phyloP scores from a whole-genome alignment of 2,888 invertebrate species.

The Meandrusa payeni region DNA sequence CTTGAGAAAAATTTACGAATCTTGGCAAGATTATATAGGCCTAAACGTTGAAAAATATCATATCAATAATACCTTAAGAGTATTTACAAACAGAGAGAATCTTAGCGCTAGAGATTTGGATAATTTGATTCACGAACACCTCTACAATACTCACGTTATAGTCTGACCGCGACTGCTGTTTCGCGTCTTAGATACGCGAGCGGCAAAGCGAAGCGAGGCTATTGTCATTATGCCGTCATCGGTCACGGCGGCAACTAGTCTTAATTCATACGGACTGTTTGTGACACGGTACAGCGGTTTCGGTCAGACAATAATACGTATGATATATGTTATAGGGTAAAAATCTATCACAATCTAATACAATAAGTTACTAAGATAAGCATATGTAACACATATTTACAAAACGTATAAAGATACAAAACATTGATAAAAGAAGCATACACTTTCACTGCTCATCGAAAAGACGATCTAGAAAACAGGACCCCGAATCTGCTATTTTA shows the following conservation, averaged over 20 bases:
- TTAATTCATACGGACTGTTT: too few species aligned
- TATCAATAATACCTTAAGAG: conserved; percentile 34
- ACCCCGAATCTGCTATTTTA: too few species aligned
- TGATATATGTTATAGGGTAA: conserved; percentile 41
- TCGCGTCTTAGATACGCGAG: too few species aligned
- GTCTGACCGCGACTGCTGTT: too few species aligned
- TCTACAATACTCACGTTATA: too few species aligned
- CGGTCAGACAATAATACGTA: too few species aligned
- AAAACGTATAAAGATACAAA: conserved; percentile 15
- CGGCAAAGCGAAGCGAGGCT: too few species aligned
- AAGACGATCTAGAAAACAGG: conserved; percentile 15
- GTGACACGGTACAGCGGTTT: too few species aligned
- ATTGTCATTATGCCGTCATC: too few species aligned
- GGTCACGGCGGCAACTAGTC: too few species aligned
- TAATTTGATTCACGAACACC: conserved; percentile 27
- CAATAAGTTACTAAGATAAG: conserved; percentile 63
- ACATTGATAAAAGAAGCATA: conserved; percentile 27
- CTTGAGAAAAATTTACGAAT: conserved; percentile 30
- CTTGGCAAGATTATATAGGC: conserved; percentile 37
- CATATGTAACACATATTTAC: conserved; percentile 30
- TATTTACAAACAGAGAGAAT: conserved; percentile 45
- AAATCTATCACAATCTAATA: conserved; percentile 72
- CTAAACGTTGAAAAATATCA: conserved; percentile 28
- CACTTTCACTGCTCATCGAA: neutral
- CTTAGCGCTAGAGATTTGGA: conserved; percentile 27